Conservation (phyloP, 1,140 invertebrate species). For the Scaptomyza hsui region DNA sequence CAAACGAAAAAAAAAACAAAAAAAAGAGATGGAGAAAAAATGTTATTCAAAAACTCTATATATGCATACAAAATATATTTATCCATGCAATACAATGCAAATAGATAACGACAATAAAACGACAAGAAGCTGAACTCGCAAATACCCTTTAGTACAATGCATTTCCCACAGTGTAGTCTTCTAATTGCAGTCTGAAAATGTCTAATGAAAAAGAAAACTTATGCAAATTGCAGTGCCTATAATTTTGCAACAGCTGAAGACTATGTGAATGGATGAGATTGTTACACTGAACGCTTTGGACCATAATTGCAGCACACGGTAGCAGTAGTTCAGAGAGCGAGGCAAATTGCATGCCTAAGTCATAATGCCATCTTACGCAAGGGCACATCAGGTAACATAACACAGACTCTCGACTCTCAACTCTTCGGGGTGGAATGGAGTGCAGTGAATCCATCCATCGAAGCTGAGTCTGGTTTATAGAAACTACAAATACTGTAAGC, state of each 20-base stretch:
- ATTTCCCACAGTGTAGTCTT: too few relatives aligned
- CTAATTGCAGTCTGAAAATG: too few relatives aligned
- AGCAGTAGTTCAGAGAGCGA: constrained; percentile 9
- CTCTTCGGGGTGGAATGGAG: background rate
- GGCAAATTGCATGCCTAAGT: constrained; percentile 72
- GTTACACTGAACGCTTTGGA: constrained; percentile 1
- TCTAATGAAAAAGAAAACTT: too few relatives aligned
- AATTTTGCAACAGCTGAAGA: too few relatives aligned
- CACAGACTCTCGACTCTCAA: constrained; percentile 22
- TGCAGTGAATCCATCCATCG: too few relatives aligned
- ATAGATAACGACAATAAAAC: constrained; percentile 3
- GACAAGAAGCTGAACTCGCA: constrained; percentile 1
- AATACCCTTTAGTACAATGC: too few relatives aligned
- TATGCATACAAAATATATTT: constrained; percentile 21
- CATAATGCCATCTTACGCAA: constrained; percentile 60
- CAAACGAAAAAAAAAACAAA: background rate
- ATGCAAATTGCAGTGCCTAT: background rate
- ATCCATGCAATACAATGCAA: constrained; percentile 4
- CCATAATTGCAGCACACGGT: constrained; percentile 4
- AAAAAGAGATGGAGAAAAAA: constrained; percentile 6
- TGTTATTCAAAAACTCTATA: constrained; percentile 20
- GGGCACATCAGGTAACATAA: constrained; percentile 54
- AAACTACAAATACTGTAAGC: constrained; percentile 33
- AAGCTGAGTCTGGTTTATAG: constrained; percentile 2
- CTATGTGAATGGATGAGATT: background rate